These are phyloP conservation scores for Fratercula arctica DNA, from an alignment of 2,797 vertebrate species.

Conservation along the genomic window DNA sequence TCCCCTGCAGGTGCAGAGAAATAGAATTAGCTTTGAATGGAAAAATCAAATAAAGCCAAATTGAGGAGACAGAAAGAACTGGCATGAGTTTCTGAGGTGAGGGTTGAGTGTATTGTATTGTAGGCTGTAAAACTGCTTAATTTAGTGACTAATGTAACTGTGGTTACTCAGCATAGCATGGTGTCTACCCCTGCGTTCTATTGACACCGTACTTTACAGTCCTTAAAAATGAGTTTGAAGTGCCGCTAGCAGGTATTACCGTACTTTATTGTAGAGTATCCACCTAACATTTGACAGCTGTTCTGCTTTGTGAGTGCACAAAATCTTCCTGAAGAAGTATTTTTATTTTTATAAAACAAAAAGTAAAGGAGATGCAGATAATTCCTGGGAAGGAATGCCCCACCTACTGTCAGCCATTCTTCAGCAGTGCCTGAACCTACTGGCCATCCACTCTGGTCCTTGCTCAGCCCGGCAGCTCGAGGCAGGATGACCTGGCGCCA, in stretches of 20 bases:
- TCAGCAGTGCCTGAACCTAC: not conserved
- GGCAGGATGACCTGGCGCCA: not conserved
- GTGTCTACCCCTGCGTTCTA: not conserved
- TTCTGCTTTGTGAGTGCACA: not conserved
- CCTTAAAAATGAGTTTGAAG: not conserved
- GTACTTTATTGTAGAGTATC: not conserved
- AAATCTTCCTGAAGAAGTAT: not conserved
- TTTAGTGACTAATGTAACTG: not conserved
- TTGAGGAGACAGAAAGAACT: not conserved
- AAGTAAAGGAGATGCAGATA: not conserved
- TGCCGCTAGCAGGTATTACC: not conserved
- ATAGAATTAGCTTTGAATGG: constrained; percentile 1
- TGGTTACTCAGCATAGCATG: not conserved
- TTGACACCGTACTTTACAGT: not conserved
- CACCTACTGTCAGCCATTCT: not conserved
- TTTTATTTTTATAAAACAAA: not conserved
- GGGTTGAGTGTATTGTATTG: not conserved
- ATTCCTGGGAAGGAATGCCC: not conserved
- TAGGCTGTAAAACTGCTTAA: not conserved
- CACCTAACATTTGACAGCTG: not conserved
- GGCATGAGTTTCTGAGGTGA: not conserved
- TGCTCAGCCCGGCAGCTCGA: rapidly evolving
- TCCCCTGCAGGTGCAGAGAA: not conserved
- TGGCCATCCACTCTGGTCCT: not conserved
- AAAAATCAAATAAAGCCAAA: constrained; percentile 13